Base-by-base conservation (phyloP, 2,113 vertebrate genomes). In the Pao palembangensis region DNA sequence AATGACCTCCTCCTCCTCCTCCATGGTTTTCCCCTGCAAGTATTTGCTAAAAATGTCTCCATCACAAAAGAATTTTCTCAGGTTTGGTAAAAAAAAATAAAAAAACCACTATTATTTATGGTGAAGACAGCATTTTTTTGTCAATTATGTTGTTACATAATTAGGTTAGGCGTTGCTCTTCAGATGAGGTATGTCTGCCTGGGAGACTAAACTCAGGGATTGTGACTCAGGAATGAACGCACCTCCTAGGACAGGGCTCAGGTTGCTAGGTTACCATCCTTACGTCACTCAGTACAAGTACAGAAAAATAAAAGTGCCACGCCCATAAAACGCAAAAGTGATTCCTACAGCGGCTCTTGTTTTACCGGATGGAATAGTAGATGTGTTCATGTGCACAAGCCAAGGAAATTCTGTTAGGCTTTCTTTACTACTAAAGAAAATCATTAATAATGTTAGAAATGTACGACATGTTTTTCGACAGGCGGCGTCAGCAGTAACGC, bases 231-330 rank as follows among this genome's bases (percentile, higher is more conserved):
- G 25, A 5, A 0, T 62, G 38, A 3, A 51, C 63, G 58, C 69
- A 57, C 55, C 18, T 42, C 49, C 8, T 31, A 69, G 57, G 71
- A 66, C 47, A 56, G 64, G 67, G 67, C 52, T 48, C 12, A 43
- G 0, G 79, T 83, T 82, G 79, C 81, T 81, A 79, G 52, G 80
- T 53, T 73, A 82, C 66, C 1, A 2, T 18, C 11, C 34, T 3
- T 34, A 53, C 13, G 54, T 65, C 23, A 51, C 34, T 38, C 34
- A 38, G 34, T 12, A 38, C 34, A 38, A 38, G 10, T 12, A 38
- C 34, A 38, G 34, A 28, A 28, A 7, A 28, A 7, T 11, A 74
- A 21, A 70, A 69, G 56, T 47, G 43, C 73, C 78, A 69, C 76
- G 0, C 78, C 81, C 83, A 69, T 75, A 70, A 80, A 60, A 76